Evolutionary conservation across 2,888 invertebrate genomes (phyloP), one percentile per base, ranked within the genome.

Genomic region (Elaeidobius kamerunicus): DNA sequence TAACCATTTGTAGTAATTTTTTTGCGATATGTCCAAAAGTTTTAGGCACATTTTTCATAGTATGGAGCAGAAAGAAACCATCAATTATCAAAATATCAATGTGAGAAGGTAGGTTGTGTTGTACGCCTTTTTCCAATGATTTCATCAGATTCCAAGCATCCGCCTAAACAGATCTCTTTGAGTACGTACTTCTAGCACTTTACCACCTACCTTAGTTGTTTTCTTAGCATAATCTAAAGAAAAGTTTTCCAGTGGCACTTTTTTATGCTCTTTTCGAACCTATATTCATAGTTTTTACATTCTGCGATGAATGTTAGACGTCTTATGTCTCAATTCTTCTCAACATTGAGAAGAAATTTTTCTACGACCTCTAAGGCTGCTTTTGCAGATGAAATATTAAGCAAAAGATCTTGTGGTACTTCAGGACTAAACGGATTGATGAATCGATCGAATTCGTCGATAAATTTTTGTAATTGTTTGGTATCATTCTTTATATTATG

Each of bases 241-340:
- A 42, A 65, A 64, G 52, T 61, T 61, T 4, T 53, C 23, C 1
- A 63, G 18, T 45, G 55, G 39, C 35, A 35, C 59, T 23, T 42
- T 28, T 23, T 62, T 55, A 54, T 27, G 11, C 23, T 19, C 16
- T 16, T 28, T 6, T 42, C 62, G 54, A 65, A 67, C 55, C 63
- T 60, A 7, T 47, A 51, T 20, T 34, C 32, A 57, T 60, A 35
- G 44, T 15, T 28, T 42, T 42, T 38, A 56, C 64, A 66, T 49
- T 67, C 63, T 17, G 59, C 17, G 38, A 65, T 63, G 45, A 66
- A 65, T 16, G 46, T 52, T 58, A 58, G 20, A 34, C 61, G 59
- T 54, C 55, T 39, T 28, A 11, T 36, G 6, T 63, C 53, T 43
- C 65, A 64, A 51, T 48, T 57, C 42, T 51, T 49, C 52, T 61